Conservation (phyloP, 2,888 invertebrate species). For the Heliothis peltigera region DNA sequence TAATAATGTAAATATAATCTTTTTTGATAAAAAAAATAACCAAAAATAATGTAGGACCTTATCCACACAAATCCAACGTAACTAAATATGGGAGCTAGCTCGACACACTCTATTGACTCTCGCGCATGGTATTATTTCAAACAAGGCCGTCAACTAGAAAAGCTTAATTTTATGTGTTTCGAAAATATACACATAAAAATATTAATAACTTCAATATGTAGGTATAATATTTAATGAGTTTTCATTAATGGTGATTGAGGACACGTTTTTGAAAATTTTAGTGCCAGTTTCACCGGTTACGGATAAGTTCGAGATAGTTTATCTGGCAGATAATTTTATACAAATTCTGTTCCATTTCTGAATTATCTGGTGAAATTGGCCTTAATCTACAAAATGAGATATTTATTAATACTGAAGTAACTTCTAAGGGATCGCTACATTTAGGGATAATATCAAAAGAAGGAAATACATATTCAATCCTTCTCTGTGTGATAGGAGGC, state of each 20-base stretch:
- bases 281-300: no score
- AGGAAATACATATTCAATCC: no score
- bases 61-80: conserved; percentile 46
- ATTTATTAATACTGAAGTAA: no score
- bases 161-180: conserved; percentile 28
- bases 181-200: conserved; percentile 48
- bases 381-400: no score
- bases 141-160: conserved; percentile 47
- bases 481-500: no score
- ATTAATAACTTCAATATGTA: conserved; percentile 53
- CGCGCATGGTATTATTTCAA: conserved; percentile 56
- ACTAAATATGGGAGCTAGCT: conserved; percentile 55
- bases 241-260: conserved; percentile 7
- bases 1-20: no score
- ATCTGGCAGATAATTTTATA: no score
- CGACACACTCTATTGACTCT: conserved; percentile 60
- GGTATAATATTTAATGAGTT: conserved; percentile 46
- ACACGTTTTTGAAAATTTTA: conserved; percentile 14
- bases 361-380: no score
- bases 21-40: not conserved
- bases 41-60: conserved; percentile 9
- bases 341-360: no score
- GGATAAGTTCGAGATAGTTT: no score
- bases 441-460: no score
- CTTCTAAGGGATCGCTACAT: no score